Conservation (phyloP, 2,888 invertebrate genomes). For the Epirrhoe alternata region DNA sequence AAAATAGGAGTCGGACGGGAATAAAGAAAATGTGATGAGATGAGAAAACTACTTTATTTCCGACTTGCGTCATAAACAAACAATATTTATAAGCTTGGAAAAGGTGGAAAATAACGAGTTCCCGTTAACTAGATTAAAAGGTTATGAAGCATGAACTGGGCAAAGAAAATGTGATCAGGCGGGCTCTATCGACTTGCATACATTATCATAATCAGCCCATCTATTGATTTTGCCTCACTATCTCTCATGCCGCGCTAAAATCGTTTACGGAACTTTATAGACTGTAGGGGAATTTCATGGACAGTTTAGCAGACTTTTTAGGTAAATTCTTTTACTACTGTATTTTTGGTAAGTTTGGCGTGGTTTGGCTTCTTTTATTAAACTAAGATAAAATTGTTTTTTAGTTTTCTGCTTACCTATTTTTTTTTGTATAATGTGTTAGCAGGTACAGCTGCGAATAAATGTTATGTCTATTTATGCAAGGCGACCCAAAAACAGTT, state of each 20-base stretch:
- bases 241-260: constrained; percentile 1
- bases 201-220: constrained; percentile 59
- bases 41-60: not conserved
- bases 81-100: constrained; percentile 11
- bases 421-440: no score
- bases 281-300: not conserved
- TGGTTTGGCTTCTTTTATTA: no score
- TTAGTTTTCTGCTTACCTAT: no score
- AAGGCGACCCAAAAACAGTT: not conserved
- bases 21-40: no score
- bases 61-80: constrained; percentile 10
- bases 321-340: no score
- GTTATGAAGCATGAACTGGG: constrained; percentile 49
- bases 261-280: not conserved
- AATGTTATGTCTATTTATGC: no score
- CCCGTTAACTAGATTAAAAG: constrained; percentile 44
- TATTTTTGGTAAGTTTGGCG: no score
- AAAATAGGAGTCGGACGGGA: no score
- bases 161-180: constrained; percentile 54
- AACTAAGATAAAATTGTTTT: no score
- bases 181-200: constrained; percentile 55
- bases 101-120: constrained; percentile 34
- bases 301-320: not conserved
- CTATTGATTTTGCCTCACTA: constrained; percentile 44
- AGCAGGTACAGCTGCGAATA: no score